Base-by-base conservation (phyloP, 2,888 invertebrate genomes). In the Phasia obesa region DNA sequence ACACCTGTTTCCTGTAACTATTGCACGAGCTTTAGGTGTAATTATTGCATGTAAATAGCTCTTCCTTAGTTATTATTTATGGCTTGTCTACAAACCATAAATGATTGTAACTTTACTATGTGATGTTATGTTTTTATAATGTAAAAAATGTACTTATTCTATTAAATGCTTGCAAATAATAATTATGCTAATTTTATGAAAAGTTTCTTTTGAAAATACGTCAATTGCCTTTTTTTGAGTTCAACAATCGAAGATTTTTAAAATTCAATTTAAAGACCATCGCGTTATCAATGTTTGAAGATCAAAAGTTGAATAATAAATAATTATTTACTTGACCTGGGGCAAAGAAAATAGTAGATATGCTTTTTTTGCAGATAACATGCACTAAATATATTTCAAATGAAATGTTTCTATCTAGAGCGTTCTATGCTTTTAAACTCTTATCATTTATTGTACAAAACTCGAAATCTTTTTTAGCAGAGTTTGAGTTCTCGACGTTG, bases 81-180 rank as follows among this genome's bases (percentile, higher is more conserved):
- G n/a, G 65, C 4, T 57, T 75, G 75, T 59, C 57, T 65, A 49
- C 19, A 7, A 19, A 19, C 35, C 47, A 74, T 74, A 65, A 74
- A n/a, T 42, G 25, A 9, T 19, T 47, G 44, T 17, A 17, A 47
- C 44, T 17, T 47, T 13, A 4, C 13, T 42, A 0, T n/a, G 38
- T 38, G 1, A 13, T 38, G 38, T 38, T 38, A 38, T 42, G 2
- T 38, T 55, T 69, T 44, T 44, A 21, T 23, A 23, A 17, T 55
- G 42, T 31, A 47, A 21, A 17, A 5, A 17, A 23, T 25, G n/a
- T 23, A 21, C 21, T 35, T 35, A 15, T 19, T 31, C 19, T 49
- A 2, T 6, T 19, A 27, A 47, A n/a, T 5, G 11, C 7, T 27
- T 21, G 27, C 0, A 9, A 64, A 49, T 21, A 25, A n/a, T 1